These are phyloP conservation scores for Hipparchia sbordonii DNA, from an alignment of 2,888 invertebrate species.

Conservation along the genomic window DNA sequence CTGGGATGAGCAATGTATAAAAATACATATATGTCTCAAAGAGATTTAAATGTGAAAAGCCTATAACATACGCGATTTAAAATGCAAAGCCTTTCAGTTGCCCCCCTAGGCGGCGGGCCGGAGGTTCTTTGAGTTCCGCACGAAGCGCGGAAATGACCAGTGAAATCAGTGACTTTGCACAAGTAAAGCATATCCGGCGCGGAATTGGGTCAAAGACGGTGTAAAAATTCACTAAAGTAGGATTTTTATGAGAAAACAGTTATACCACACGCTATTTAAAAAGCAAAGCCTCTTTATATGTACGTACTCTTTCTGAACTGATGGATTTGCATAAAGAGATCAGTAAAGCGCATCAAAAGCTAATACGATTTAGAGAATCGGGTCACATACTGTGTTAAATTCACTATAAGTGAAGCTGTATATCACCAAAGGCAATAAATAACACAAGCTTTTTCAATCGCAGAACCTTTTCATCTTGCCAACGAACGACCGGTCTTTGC, in stretches of 20 bases:
- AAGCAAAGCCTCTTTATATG: conserved; percentile 3
- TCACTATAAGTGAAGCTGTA: too few relatives aligned
- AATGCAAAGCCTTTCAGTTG: conserved; percentile 69
- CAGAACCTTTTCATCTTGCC: conserved; percentile 3
- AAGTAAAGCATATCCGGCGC: conserved; percentile 52
- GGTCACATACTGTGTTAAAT: background rate
- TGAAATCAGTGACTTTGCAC: conserved; percentile 59
- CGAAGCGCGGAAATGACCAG: conserved; percentile 69
- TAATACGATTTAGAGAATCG: conserved; percentile 1
- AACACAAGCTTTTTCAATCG: background rate
- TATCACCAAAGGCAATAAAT: background rate
- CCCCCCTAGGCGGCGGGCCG: conserved; percentile 52
- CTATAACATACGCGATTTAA: conserved; percentile 62
- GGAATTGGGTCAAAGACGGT: conserved; percentile 49
- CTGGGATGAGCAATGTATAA: conserved; percentile 5
- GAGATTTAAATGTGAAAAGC: conserved; percentile 48
- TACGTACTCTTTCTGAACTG: background rate
- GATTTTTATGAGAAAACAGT: background rate
- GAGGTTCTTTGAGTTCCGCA: conserved; percentile 56
- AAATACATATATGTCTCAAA: conserved; percentile 27
- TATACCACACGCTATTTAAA: conserved; percentile 3
- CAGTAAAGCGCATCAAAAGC: background rate
- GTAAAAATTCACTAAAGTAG: conserved; percentile 41
- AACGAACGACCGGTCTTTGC: background rate
- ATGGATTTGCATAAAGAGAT: background rate